Conservation (phyloP, 2,888 invertebrate species). For the Cryptus viduatorius region DNA sequence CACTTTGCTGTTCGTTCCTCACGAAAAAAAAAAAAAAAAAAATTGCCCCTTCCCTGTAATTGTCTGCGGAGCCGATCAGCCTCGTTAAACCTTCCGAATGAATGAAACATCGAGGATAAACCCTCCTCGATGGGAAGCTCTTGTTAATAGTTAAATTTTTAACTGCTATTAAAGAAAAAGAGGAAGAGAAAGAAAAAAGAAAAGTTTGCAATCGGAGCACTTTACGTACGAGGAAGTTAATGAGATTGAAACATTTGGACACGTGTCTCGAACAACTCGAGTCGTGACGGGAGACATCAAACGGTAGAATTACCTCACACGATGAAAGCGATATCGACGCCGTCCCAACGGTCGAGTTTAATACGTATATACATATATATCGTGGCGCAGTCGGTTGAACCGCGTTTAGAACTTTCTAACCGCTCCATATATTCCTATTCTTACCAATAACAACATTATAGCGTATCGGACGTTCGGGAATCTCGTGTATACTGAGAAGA, state of each 20-base stretch:
- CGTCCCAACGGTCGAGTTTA: constrained; percentile 53
- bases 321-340: constrained; percentile 66
- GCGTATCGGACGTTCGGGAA: neutral
- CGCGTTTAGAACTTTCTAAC: constrained; percentile 69
- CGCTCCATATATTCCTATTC: constrained; percentile 69
- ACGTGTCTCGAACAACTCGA: neutral
- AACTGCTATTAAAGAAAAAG: neutral
- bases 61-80: neutral
- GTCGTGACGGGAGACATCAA: constrained; percentile 54
- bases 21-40: neutral
- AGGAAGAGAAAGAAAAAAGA: neutral
- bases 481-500: neutral
- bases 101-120: neutral
- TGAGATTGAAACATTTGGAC: constrained; percentile 8
- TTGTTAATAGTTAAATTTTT: neutral
- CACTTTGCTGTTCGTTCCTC: constrained; percentile 25
- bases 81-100: neutral
- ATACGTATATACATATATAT: constrained; percentile 63
- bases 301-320: constrained; percentile 66
- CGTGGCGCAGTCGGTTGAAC: constrained; percentile 39
- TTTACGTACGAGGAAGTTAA: neutral
- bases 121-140: neutral
- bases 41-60: neutral
- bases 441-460: constrained; percentile 2
- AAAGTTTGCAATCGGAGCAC: neutral